Evolutionary conservation across 2,113 vertebrate genomes (phyloP), one percentile per base, ranked within the genome.

Genomic region (Nannospalax galili): DNA sequence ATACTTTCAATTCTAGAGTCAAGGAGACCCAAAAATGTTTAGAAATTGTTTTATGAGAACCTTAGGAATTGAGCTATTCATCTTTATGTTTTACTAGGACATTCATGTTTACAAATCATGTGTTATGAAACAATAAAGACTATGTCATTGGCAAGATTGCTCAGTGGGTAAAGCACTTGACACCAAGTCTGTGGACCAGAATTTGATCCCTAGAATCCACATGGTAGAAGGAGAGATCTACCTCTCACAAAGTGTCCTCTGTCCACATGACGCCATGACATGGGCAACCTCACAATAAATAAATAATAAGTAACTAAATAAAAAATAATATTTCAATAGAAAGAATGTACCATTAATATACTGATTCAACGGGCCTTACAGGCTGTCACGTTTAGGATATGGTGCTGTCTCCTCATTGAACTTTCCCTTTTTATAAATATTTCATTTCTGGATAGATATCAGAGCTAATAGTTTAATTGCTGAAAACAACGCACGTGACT

Each of bases 391-490:
- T 1, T 48, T 37, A 45, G n/a, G 4, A 85, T 78, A 14, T 86
- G 19, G 10, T 80, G 69, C 79, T 64, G 58, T 4, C 14, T 92
- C 22, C 56, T 92, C 16, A 80, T 40, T 52, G 15, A 91, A 84
- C 52, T 86, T 75, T 30, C 40, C 35, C 60, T 96, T 94, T 75
- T 77, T 75, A 65, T 92, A 64, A 91, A 74, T 65, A 92, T 82
- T 93, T 92, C 26, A 88, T 91, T 95, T 94, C 42, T 86, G 32
- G 72, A 69, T 65, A 88, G 30, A 80, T 24, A 89, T 12, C 26
- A 79, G 40, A 87, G 73, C 56, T 88, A 52, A 28, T 79, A 7
- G 92, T 89, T 78, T 93, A 95, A 88, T 91, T 96, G 37, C 85
- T 86, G 48, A 20, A 20, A 86, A 91, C 5, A 86, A 30, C 35